Evolutionary conservation across 2,113 vertebrate genomes (phyloP), one percentile per base, ranked within the genome.

Genomic region (Taurulus bubalis): DNA sequence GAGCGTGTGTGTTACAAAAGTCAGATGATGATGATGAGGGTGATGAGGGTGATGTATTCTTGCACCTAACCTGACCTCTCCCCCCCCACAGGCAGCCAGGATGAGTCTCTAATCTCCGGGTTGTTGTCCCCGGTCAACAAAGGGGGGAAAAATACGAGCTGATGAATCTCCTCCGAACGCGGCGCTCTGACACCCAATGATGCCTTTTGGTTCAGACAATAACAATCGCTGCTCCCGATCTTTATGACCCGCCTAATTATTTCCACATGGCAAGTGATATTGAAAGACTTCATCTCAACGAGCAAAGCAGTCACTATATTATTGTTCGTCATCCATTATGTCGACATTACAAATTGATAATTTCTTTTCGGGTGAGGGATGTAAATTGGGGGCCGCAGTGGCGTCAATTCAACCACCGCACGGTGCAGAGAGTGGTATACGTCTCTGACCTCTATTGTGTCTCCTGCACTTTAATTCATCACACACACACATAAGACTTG

Each of bases 381-480:
- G 64, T 11, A 47, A 55, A 69, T 36, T 22, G 20, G 71, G 32
- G 38, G 62, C 28, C 18, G 1, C 32, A 65, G 47, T 16, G 8
- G 66, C 51, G 20, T 36, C 22, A 14, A 62, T 74, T 83, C 71
- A 71, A 76, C 64, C 79, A 72, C 51, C 26, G 79, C 77, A 42
- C 68, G 45, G 49, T 59, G 16, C 8, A 36, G 82, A 22, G 58
- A 60, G 75, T 78, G 68, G 51, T 69, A n/a, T n/a, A 38, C 71
- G 84, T 70, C 81, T 14, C 56, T 90, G 90, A 94, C 90, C 93
- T 89, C 87, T 78, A 82, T 90, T 90, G 89, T 91, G 81, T 91
- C 85, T 84, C 45, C 69, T 51, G 59, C 71, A 69, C 67, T 83
- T 82, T 90, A 81, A 94, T 93, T 92, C 77, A 92, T 89, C 91